Evolutionary conservation across 2,888 invertebrate genomes (phyloP), one percentile per base, ranked within the genome.

Genomic region (Macaria notata): DNA sequence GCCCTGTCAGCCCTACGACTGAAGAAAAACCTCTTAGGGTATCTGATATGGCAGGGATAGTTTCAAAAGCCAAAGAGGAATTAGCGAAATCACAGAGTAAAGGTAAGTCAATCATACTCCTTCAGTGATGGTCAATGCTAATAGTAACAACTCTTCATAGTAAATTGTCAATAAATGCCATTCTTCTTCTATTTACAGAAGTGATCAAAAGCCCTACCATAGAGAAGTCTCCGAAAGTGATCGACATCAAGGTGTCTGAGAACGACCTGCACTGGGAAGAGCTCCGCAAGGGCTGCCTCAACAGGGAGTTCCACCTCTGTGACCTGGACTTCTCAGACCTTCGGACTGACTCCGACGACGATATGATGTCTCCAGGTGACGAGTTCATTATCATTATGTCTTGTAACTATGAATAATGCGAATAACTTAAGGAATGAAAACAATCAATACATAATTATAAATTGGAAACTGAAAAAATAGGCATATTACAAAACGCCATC

Each of bases 281-380:
- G 76, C 84, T 99, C 1, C 79, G 77, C 62, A 95, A 96, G 50
- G 94, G 95, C 42, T 95, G 94, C 64, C 92, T 96, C 69, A 93
- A 94, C 61, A 92, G 97, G 63, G 95, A 96, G 62, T 91, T 97
- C 79, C 94, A 96, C 65, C 93, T 98, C 48, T 98, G 98, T 81
- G 99, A 99, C 86, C 93, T 99, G 75, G 99, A 99, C 86, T 99
- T 99, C 85, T 98, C 98, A 8, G 99, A 99, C 84, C 92, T 99
- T 53, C 94, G 94, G 50, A 94, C 94, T 39, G 97, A 97, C 54
- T 98, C 99, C 67, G 99, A 99, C 78, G 94, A 95, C 55, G 97
- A 97, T 75, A 92, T 95, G 58, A 80, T 94, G 46, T 94, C 94
- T 3, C 95, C 96, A 0, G 33, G 33, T 36, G 7, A 36, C 5